These are phyloP conservation scores for Polyommatus iphigenia DNA, from an alignment of 2,888 invertebrate genomes.

Conservation along the genomic window DNA sequence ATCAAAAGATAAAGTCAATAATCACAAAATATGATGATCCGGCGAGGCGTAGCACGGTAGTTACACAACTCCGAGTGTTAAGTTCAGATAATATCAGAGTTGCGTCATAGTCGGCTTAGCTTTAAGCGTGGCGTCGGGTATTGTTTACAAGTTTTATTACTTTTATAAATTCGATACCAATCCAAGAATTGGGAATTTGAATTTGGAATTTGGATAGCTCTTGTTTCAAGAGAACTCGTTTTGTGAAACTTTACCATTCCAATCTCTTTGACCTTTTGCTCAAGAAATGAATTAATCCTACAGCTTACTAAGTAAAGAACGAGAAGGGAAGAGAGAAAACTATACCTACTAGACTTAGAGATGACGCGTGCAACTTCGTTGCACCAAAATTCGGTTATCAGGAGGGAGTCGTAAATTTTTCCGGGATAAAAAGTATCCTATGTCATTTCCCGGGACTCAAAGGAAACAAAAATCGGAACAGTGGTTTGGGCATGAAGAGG, in stretches of 20 bases:
- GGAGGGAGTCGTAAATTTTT: too few relatives aligned
- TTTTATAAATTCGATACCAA: conserved; percentile 17
- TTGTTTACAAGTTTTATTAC: conserved; percentile 22
- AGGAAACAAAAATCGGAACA: too few relatives aligned
- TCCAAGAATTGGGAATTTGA: neutral
- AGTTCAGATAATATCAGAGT: conserved; percentile 15
- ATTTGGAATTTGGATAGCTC: neutral
- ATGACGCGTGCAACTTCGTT: too few relatives aligned
- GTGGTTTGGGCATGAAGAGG: too few relatives aligned
- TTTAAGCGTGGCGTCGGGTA: neutral
- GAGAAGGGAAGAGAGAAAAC: too few relatives aligned
- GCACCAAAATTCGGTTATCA: too few relatives aligned
- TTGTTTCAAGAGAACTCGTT: conserved; percentile 16
- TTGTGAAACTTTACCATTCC: neutral
- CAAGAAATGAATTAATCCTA: too few relatives aligned
- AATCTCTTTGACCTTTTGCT: neutral
- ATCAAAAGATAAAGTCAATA: conserved; percentile 17
- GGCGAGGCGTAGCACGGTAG: neutral
- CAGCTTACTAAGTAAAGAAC: too few relatives aligned
- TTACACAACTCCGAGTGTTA: conserved; percentile 9
- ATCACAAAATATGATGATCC: conserved; percentile 18
- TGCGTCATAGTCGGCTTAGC: conserved; percentile 16
- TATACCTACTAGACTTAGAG: too few relatives aligned
- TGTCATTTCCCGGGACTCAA: too few relatives aligned
- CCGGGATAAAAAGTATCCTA: too few relatives aligned